Evolutionary conservation across 2,888 invertebrate species (phyloP).

Genomic region (Allacma fusca): DNA sequence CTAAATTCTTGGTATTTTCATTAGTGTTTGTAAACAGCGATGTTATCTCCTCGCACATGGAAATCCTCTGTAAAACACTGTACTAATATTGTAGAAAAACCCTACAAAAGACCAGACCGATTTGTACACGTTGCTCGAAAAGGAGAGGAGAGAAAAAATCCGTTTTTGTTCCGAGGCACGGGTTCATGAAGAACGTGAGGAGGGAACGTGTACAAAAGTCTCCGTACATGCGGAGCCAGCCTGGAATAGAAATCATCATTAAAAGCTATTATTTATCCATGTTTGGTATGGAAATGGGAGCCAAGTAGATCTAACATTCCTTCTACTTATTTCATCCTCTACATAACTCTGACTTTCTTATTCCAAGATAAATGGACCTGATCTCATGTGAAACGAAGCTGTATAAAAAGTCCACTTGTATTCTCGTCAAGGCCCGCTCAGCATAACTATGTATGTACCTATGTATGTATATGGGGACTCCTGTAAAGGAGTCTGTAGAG

Average conservation of each 20-base stretch:
- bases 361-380: conserved; percentile 29
- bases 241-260: conserved; percentile 42
- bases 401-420: not conserved
- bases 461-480: not conserved
- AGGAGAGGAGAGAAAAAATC: not conserved
- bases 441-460: not conserved
- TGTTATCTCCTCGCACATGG: no score
- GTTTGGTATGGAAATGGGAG: conserved; percentile 26
- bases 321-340: not conserved
- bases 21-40: no score
- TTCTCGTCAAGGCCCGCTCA: no score
- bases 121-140: not conserved
- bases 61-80: no score
- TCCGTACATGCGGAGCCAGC: not conserved
- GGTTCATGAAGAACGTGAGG: not conserved
- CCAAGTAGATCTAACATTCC: conserved; percentile 6
- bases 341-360: conserved; percentile 1
- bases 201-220: not conserved
- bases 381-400: conserved; percentile 17
- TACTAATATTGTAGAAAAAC: no score
- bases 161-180: not conserved
- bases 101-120: no score
- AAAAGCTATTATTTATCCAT: conserved; percentile 36
- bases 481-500: not conserved
- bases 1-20: no score